Conservation (phyloP, 1,140 invertebrate genomes). For the Saccostrea glomerata region DNA sequence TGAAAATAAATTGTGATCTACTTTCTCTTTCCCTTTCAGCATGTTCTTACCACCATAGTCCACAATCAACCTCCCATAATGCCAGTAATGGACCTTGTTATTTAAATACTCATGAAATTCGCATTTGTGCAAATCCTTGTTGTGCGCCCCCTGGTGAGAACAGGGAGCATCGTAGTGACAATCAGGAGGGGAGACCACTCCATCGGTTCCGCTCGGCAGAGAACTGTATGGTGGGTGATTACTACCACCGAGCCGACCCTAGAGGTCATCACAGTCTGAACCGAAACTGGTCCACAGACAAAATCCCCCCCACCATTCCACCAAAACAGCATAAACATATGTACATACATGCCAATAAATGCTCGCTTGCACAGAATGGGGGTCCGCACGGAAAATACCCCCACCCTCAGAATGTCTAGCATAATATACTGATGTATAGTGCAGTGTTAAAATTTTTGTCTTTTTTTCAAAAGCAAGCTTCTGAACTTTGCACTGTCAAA, state of each 20-base stretch:
- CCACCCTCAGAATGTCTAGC: conserved; percentile 27
- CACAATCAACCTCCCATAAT: conserved; percentile 44
- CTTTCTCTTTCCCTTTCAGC: conserved; percentile 44
- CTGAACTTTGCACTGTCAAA: not conserved
- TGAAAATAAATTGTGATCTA: not conserved
- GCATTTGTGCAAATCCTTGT: conserved; percentile 39
- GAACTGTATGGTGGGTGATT: conserved; percentile 29
- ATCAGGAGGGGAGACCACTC: conserved; percentile 15
- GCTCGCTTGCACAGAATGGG: conserved; percentile 42
- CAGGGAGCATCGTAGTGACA: conserved; percentile 28
- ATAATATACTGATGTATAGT: conserved; percentile 28
- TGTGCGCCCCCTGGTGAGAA: conserved; percentile 11
- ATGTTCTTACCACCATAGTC: conserved; percentile 53
- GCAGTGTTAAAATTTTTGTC: conserved; percentile 15
- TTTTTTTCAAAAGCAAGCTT: not conserved
- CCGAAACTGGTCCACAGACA: conserved; percentile 40
- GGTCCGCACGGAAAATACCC: conserved; percentile 36
- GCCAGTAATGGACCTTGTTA: conserved; percentile 26
- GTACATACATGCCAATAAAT: conserved; percentile 45
- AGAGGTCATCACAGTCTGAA: conserved; percentile 33
- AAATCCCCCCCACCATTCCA: conserved; percentile 57
- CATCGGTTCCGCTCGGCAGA: conserved; percentile 16
- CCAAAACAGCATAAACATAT: conserved; percentile 57
- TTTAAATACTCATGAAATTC: conserved; percentile 33
- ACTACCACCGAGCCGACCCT: not conserved